Evolutionary conservation across 2,113 vertebrate species (phyloP).

Genomic region (Ictidomys tridecemlineatus): DNA sequence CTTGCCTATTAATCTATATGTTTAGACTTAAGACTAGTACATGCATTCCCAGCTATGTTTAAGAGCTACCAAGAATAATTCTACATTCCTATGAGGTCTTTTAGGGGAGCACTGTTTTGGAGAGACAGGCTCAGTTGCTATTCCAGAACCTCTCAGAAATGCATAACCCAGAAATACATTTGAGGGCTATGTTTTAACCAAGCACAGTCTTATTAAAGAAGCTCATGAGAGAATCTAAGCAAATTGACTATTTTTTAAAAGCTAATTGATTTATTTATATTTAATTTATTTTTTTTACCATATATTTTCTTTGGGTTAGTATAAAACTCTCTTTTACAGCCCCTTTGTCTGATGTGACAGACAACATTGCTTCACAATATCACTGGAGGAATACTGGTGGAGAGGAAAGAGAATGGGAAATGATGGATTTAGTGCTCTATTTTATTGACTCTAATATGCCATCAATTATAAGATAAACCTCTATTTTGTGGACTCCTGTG

Average conservation of each 20-base stretch:
- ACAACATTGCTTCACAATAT: not conserved
- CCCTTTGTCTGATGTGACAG: not conserved
- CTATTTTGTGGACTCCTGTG: not conserved
- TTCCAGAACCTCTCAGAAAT: not conserved
- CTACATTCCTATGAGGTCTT: not conserved
- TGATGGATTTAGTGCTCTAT: not conserved
- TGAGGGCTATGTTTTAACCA: not conserved
- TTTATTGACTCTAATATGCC: not conserved
- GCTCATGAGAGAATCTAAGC: not conserved
- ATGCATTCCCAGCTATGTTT: not conserved
- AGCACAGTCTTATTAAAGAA: not conserved
- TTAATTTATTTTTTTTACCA: constrained; percentile 16
- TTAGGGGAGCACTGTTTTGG: not conserved
- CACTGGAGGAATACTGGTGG: not conserved
- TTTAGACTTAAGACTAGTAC: not conserved
- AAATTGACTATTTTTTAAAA: not conserved
- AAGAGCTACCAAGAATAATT: not conserved
- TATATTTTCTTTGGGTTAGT: not conserved
- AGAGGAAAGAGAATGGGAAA: not conserved
- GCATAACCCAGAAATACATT: not conserved
- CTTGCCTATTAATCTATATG: not conserved
- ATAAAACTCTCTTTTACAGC: not conserved
- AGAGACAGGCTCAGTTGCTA: not conserved
- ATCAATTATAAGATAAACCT: not conserved
- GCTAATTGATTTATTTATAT: not conserved